A percentile compares a stretch with the other conserved stretches of the same genome.
phyloP scores from a whole-genome alignment of 1,140 invertebrate genomes.

The Eupristina koningsbergeri region DNA sequence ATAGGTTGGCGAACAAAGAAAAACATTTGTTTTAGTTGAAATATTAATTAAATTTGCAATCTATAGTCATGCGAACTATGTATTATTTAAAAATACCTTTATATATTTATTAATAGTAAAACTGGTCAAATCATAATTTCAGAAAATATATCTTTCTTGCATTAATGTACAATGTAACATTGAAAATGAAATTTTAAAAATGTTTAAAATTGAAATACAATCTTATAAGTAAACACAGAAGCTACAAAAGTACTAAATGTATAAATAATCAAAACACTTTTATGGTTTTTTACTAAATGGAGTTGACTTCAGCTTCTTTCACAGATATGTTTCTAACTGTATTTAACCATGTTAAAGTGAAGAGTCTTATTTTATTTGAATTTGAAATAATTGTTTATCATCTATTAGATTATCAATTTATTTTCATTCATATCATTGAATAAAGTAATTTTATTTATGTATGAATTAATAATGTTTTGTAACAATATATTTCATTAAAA shows the following conservation, averaged over 20 bases:
- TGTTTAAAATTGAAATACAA: not conserved
- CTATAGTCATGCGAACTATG: no score
- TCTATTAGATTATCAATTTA: no score
- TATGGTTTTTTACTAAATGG: not conserved
- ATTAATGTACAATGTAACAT: not conserved
- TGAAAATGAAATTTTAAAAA: not conserved
- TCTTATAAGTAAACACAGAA: not conserved
- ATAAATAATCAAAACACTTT: not conserved
- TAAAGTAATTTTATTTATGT: no score
- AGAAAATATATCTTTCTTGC: not conserved
- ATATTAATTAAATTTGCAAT: no score
- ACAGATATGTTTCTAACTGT: not conserved
- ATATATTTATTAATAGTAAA: not conserved
- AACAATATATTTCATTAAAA: not conserved
- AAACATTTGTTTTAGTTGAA: no score
- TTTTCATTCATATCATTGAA: no score
- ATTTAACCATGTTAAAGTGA: no score
- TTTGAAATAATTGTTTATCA: no score
- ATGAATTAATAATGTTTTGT: not conserved
- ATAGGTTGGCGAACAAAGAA: no score
- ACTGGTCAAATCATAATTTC: not conserved
- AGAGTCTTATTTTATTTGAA: no score
- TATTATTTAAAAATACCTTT: not conserved
- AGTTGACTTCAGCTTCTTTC: not conserved
- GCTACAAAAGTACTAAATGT: not conserved